Base-by-base conservation (phyloP, 1,140 invertebrate genomes). In the Leucophenga varia region DNA sequence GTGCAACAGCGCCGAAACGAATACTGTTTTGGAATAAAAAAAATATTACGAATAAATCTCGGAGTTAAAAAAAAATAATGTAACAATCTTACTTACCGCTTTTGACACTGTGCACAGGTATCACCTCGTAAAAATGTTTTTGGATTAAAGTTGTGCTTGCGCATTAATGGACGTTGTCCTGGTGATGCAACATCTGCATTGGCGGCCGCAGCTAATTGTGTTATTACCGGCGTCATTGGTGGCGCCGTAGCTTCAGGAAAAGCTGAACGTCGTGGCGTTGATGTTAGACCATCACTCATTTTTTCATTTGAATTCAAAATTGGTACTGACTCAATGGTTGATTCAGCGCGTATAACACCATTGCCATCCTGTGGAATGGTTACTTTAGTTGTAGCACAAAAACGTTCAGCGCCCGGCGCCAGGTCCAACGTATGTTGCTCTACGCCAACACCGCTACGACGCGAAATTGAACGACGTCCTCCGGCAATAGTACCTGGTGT, bases 51-150 rank as follows among this genome's bases (percentile, higher is more conserved):
- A 18, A 1, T 0, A 10, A 18, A 14, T 17, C 14, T 16, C 6
- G 32, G 10, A 37, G n/a, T 16, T 36, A 9, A 8, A 8, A 13
- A 13, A 19, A 5, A 41, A 5, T 14, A 38, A 54, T 63, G 6
- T 7, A 14, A 19, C 10, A 28, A 20, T 14, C 14, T 25, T 8
- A 37, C 46, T 74, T 61, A 87, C 86, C 82, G 83, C 74, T 90
- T 91, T 8, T 85, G 82, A 72, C 91, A 95, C 2, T 87, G 83
- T 16, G 81, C 83, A 77, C 94, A 97, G 1, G 81, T 82, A 75
- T 95, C 92, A 22, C 87, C 82, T 70, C 86, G 89, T 40, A 95
- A 86, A 47, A 92, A 82, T 25, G 86, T 91, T 78, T 93, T 95
- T 9, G 80, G 80, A 30, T 84, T 81, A 57, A 95, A 93, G 61